Conservation (phyloP, 2,113 vertebrate genomes). For the Corvus hawaiiensis region DNA sequence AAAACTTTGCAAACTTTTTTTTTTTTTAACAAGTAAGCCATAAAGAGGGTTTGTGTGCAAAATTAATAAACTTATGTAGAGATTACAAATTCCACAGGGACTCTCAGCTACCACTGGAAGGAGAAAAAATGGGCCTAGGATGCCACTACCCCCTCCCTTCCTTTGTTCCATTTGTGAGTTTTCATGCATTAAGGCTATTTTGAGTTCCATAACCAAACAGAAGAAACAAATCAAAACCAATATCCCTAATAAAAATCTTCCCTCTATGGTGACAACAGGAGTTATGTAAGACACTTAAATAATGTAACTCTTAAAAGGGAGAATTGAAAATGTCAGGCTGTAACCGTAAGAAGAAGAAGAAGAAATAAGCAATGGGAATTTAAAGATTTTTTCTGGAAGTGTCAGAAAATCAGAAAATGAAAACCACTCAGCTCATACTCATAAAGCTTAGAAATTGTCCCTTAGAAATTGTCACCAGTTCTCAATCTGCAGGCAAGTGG, state of each 20-base stretch:
- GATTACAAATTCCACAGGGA: neutral
- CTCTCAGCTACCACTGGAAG: neutral
- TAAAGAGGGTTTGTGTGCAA: neutral
- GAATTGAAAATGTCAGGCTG: neutral
- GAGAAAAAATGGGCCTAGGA: neutral
- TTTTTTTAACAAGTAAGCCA: neutral
- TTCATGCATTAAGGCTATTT: neutral
- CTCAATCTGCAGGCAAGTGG: neutral
- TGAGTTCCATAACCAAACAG: neutral
- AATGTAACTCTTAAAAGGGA: neutral
- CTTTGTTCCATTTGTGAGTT: neutral
- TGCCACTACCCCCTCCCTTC: neutral
- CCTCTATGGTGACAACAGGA: neutral
- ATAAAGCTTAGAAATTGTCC: neutral
- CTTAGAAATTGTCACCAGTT: too few relatives aligned
- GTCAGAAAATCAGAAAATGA: neutral
- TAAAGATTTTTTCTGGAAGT: neutral
- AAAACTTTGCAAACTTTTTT: neutral
- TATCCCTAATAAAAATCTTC: neutral
- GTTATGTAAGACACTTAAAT: neutral
- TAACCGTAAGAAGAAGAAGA: neutral
- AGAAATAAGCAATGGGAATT: neutral
- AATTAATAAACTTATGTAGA: neutral
- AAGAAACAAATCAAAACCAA: neutral
- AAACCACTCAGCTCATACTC: neutral